phyloP scores from a whole-genome alignment of 2,113 vertebrate species.

The Emydocephalus ijimae region DNA sequence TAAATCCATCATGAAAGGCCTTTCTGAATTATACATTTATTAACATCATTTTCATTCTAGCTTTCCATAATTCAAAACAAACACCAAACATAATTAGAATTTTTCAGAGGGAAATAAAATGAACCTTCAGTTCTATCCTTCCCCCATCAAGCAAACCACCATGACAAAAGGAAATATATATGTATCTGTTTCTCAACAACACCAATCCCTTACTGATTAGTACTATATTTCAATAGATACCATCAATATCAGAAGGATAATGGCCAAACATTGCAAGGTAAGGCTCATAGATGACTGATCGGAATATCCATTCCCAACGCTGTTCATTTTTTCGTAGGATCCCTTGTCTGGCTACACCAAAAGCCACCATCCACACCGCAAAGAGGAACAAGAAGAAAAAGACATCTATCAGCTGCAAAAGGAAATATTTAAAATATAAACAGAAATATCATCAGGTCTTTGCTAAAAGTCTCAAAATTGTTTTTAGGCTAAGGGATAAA shows the following conservation, averaged over 20 bases:
- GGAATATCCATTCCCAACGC: slow-evolving; percentile 80
- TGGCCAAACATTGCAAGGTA: slow-evolving; percentile 81
- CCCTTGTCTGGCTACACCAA: slow-evolving; percentile 77
- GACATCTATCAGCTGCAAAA: slow-evolving; percentile 72
- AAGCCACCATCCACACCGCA: slow-evolving; percentile 80
- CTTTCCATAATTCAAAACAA: background rate
- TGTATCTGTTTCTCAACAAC: background rate
- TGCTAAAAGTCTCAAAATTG: background rate
- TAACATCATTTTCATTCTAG: background rate
- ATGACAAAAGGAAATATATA: background rate
- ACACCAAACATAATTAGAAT: background rate
- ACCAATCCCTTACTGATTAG: background rate
- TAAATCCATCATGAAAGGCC: background rate
- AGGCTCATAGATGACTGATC: slow-evolving; percentile 76
- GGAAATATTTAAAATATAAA: background rate
- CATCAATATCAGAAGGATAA: slow-evolving; percentile 76
- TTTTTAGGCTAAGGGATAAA: background rate
- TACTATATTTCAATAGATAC: slow-evolving; percentile 43
- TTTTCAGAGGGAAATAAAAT: background rate
- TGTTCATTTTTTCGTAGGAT: slow-evolving; percentile 76
- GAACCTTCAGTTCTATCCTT: background rate
- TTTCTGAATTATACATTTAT: background rate
- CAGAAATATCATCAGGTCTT: background rate
- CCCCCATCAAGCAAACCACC: background rate
- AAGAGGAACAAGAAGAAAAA: slow-evolving; percentile 83